Percentiles rank a stretch among this genome's conserved stretches.
Conservation (phyloP, 2,888 invertebrate genomes). For the Dicyrtoma fusca region DNA sequence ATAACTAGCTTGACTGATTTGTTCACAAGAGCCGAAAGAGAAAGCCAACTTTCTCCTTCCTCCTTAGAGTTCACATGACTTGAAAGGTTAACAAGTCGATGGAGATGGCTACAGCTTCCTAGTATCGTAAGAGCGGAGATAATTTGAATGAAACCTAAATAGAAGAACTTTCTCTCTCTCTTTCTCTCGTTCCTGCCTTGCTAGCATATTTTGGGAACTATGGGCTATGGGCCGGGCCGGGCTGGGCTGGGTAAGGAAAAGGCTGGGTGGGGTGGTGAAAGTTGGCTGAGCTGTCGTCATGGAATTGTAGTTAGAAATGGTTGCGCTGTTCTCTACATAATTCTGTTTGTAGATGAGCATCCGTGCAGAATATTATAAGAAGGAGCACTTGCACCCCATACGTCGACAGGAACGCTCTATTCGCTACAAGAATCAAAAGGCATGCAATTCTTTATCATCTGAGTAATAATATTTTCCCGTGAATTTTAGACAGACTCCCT, state of each 20-base stretch:
- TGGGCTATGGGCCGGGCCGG: too few species aligned
- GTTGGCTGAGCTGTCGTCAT: too few species aligned
- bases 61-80: background rate
- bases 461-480: background rate
- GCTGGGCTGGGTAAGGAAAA: too few species aligned
- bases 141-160: slow-evolving; percentile 14
- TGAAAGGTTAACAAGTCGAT: background rate
- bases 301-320: too few species aligned
- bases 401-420: background rate
- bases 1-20: too few species aligned
- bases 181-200: too few species aligned
- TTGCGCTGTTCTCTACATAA: too few species aligned
- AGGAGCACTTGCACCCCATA: slow-evolving; percentile 3
- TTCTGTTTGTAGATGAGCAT: slow-evolving; percentile 20
- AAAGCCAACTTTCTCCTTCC: slow-evolving; percentile 2
- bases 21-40: background rate
- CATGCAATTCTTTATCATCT: too few species aligned
- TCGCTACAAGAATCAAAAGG: background rate
- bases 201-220: background rate
- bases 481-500: too few species aligned
- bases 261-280: too few species aligned
- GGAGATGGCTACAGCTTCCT: background rate
- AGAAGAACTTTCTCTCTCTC: background rate
- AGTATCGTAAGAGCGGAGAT: background rate
- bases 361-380: slow-evolving; percentile 19